phyloP scores from a whole-genome alignment of 2,888 invertebrate species.

The Eupithecia inturbata region DNA sequence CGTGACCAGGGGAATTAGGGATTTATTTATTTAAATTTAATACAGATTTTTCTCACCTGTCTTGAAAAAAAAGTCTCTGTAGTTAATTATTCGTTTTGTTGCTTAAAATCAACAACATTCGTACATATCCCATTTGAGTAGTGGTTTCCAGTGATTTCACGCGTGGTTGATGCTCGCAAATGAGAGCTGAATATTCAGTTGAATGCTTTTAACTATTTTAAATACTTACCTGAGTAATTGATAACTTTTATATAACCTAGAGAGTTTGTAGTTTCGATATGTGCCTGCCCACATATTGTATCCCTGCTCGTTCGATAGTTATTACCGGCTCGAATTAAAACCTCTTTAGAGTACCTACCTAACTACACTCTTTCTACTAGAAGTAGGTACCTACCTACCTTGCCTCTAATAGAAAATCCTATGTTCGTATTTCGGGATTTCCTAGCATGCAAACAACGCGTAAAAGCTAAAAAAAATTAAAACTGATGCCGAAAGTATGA shows the following conservation, averaged over 20 bases:
- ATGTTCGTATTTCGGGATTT: too few relatives aligned
- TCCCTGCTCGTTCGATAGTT: not conserved
- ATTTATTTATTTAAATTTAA: too few relatives aligned
- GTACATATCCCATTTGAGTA: not conserved
- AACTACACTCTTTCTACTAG: too few relatives aligned
- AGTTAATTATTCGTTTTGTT: not conserved
- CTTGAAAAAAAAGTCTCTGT: not conserved
- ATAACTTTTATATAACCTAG: not conserved
- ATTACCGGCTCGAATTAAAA: not conserved
- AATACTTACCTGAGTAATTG: not conserved
- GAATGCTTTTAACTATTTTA: not conserved
- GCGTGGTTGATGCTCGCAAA: not conserved
- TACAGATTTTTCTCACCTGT: too few relatives aligned
- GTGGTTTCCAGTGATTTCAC: slow-evolving; percentile 4
- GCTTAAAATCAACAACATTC: slow-evolving; percentile 3
- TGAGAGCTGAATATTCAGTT: slow-evolving; percentile 3
- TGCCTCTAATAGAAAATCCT: too few relatives aligned
- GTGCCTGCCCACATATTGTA: not conserved
- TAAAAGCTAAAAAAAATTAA: too few relatives aligned
- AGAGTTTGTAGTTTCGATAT: not conserved
- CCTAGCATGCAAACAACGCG: too few relatives aligned
- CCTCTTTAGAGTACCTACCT: not conserved
- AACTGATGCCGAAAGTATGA: too few relatives aligned
- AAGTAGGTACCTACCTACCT: too few relatives aligned
- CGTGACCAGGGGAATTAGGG: too few relatives aligned